Evolutionary conservation across 2,888 invertebrate genomes (phyloP).

Genomic region (Harpalus rubripes): DNA sequence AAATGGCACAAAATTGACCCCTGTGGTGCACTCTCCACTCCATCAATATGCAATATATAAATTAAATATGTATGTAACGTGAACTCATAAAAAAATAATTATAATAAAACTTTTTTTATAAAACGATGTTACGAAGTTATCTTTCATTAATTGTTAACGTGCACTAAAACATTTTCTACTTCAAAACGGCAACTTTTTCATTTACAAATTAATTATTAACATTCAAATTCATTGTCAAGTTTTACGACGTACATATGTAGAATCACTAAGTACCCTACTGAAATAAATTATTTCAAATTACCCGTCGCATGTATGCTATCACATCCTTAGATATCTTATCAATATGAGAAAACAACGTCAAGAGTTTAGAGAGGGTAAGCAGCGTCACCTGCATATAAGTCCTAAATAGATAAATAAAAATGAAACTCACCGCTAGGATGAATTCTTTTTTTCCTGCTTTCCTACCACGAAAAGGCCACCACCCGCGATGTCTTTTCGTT

Average conservation of each 20-base stretch:
- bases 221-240: background rate
- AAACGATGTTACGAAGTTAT: background rate
- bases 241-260: background rate
- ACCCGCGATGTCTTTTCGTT: constrained; percentile 80
- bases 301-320: constrained; percentile 27
- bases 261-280: background rate
- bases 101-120: background rate
- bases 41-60: no score
- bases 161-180: background rate
- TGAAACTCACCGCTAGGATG: constrained; percentile 72
- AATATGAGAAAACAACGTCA: background rate
- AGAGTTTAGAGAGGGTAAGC: no score
- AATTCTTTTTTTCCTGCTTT: constrained; percentile 66
- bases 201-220: constrained; percentile 27
- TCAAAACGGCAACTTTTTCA: background rate
- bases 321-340: constrained; percentile 4
- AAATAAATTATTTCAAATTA: constrained; percentile 13
- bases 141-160: background rate
- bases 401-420: background rate
- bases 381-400: no score
- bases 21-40: no score
- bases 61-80: no score
- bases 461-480: constrained; percentile 82
- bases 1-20: no score
- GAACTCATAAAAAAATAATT: constrained; percentile 38